Base-by-base conservation (phyloP, 2,888 invertebrate genomes). In the Leptinotarsa haldemani region DNA sequence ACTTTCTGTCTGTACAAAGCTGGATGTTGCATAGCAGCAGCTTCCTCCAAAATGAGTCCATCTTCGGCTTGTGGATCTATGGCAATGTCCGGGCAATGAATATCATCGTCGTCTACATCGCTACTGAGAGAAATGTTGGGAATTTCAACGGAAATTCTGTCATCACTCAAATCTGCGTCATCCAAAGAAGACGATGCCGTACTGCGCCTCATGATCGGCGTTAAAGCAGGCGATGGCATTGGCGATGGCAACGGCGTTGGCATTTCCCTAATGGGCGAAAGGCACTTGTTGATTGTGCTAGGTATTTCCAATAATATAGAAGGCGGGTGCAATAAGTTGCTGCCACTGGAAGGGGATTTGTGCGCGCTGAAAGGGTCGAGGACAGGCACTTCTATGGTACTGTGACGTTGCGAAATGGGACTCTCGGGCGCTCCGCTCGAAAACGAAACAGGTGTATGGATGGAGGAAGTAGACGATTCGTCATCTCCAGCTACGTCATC, bases 241-340 rank as follows among this genome's bases (percentile, higher is more conserved):
- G 93, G 93, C 4, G 94, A 94, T 18, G 94, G 94, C 46, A 93
- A 88, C 25, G 94, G 94, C 0, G 94, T 94, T 3, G 94, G 94
- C 80, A 94, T 89, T 86, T 94, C 94, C 79, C 93, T 89, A 79
- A 95, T 95, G 0, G 94, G 94, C 68, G 94, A 94, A 79, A 95
- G 90, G 88, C 94, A 94, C 87, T 93, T 93, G 84, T 92, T 93
- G 82, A 93, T 92, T 83, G 90, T 88, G 85, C 91, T 92, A 56
- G 94, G 94, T 80, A 94, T 93, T 89, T 95, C 94, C 70, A 95
- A 89, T 47, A 94, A 90, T 80, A 94, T 94, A 53, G 93, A 93
- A 52, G 94, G 93, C 71, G 93, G 93, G 85, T 94, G 93, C 56
- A 93, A 88, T 65, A 92, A 88, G 84, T 92, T 93, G 83, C 91